Evolutionary conservation across 2,797 vertebrate species (phyloP), one percentile per base, ranked within the genome.

Genomic region (Peromyscus attwateri): DNA sequence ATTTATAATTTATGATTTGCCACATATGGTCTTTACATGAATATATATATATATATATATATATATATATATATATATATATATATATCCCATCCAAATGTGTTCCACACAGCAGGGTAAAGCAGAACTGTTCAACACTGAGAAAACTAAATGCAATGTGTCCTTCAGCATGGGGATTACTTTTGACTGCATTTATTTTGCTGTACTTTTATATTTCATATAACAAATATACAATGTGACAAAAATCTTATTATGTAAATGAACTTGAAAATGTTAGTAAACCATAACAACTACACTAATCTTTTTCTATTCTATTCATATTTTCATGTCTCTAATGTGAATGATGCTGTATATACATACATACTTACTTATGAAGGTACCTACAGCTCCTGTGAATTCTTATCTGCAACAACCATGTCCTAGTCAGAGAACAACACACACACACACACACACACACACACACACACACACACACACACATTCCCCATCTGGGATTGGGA

Each of bases 1-100:
- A 88, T 43, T 77, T 40, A 82, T 82, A 66, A 76, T 93, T 92
- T 91, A 91, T 91, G 57, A 1, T 79, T 89, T 79, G 55, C 37
- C 79, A 29, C 17, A 73, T 84, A 90, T 88, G 92, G 73, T 16
- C 43, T 25, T 71, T 81, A 80, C 25, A 13, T 93, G 6, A 87
- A 46, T 66, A 25, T 17, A 79, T 17, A 27, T 1, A 85, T 88
- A 4, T 52, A 27, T 1, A 85, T 88, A 4, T 52, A 27, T 1
- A 85, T 88, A 4, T 52, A 46, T 66, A 25, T 17, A 79, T 17
- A 46, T 66, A 25, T 17, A 79, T 17, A 46, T 66, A 25, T 17
- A 79, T 17, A 27, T 1, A 85, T 88, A 4, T 52, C 27, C 83
- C 46, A 87, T 88, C 10, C 27, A 75, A 27, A 37, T 79, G 31